Evolutionary conservation across 2,113 vertebrate genomes (phyloP).

Genomic region (Xenopus borealis): DNA sequence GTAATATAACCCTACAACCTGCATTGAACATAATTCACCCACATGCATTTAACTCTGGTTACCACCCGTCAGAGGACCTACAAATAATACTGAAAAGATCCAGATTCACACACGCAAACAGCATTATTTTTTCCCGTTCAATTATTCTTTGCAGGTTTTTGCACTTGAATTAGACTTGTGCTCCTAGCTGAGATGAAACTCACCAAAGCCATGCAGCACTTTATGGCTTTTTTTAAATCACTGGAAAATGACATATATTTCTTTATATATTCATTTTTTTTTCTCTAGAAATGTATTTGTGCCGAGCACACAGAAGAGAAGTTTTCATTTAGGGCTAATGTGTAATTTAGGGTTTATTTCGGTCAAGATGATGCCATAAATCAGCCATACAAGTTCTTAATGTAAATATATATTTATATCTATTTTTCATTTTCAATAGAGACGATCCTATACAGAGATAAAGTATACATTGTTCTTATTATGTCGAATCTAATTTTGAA

Average conservation of each 20-base stretch:
- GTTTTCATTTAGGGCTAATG: conserved; percentile 62
- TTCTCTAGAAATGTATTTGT: conserved; percentile 52
- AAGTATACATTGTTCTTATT: conserved; percentile 63
- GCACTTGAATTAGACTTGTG: conserved; percentile 17
- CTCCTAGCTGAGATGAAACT: conserved; percentile 3
- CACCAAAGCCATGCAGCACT: neutral
- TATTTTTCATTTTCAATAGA: conserved; percentile 67
- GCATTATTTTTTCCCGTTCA: neutral
- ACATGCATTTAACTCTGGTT: neutral
- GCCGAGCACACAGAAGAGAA: conserved; percentile 56
- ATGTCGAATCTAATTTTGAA: conserved; percentile 88
- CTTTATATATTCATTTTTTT: conserved; percentile 26
- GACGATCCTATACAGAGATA: conserved; percentile 65
- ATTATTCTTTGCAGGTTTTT: conserved; percentile 16
- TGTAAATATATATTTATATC: conserved; percentile 77
- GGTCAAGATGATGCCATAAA: conserved; percentile 66
- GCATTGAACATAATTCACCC: neutral
- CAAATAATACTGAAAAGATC: too few species aligned
- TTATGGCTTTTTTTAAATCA: conserved; percentile 17
- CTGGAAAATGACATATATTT: conserved; percentile 31
- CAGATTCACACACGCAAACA: neutral
- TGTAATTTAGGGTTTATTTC: conserved; percentile 69
- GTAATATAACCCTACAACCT: neutral
- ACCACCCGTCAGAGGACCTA: neutral
- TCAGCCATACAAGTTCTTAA: conserved; percentile 76